Conservation (phyloP, 2,797 vertebrate genomes). For the Clarias laeviceps region DNA sequence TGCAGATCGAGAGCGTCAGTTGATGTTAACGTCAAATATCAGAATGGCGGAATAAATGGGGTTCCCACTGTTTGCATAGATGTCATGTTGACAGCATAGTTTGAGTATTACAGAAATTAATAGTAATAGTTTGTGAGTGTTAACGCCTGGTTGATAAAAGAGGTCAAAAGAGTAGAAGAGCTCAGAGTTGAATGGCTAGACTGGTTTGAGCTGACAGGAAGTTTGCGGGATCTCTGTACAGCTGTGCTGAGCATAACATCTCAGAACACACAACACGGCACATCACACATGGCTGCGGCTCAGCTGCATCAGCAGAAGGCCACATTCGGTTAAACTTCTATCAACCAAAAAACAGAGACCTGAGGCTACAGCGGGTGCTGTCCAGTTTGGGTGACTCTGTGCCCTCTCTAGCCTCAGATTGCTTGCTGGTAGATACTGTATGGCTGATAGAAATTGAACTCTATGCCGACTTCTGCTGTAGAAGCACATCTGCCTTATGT, state of each 20-base stretch:
- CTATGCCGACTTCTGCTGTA: neutral
- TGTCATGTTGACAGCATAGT: neutral
- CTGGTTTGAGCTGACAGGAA: neutral
- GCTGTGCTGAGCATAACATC: neutral
- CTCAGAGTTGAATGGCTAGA: neutral
- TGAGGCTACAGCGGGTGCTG: no score
- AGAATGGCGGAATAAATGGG: neutral
- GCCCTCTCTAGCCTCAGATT: neutral
- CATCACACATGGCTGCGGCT: no score
- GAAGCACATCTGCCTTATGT: neutral
- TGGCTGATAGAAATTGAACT: no score
- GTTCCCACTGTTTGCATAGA: neutral
- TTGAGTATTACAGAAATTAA: neutral
- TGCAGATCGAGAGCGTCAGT: neutral
- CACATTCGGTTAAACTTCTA: neutral
- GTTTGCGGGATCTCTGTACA: neutral
- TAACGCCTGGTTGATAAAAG: neutral
- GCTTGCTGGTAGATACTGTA: no score
- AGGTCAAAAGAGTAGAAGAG: neutral
- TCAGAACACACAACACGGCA: neutral
- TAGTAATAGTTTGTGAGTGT: neutral
- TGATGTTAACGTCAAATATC: neutral
- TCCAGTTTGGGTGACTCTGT: neutral
- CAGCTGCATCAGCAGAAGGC: no score
- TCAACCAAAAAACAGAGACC: neutral